A percentile compares a stretch with the other conserved stretches of the same genome.
phyloP scores from a whole-genome alignment of 2,888 invertebrate genomes.

The Microplitis deprimator region DNA sequence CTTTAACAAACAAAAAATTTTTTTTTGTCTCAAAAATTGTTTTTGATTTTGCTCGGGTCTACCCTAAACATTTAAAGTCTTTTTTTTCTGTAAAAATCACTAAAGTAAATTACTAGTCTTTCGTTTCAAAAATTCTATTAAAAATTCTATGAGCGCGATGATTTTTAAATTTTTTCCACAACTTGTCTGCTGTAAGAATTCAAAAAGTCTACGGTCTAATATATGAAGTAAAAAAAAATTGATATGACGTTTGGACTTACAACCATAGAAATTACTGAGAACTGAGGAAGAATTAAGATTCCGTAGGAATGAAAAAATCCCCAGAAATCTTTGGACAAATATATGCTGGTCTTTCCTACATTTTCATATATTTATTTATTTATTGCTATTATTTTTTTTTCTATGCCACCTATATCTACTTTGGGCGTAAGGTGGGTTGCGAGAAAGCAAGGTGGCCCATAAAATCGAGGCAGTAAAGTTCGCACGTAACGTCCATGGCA shows the following conservation, averaged over 20 bases:
- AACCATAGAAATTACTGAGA: background rate
- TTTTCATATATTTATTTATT: background rate
- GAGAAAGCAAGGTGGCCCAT: slow-evolving; percentile 48
- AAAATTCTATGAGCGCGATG: background rate
- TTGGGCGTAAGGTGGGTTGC: slow-evolving; percentile 25
- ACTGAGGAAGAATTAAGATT: background rate
- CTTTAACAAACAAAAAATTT: too few relatives aligned
- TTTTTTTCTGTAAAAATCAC: too few relatives aligned
- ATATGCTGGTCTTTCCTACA: background rate
- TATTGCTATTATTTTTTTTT: background rate
- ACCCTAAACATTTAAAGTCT: too few relatives aligned
- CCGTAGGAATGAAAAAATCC: background rate
- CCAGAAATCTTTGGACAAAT: background rate
- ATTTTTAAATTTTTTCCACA: background rate
- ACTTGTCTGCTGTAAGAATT: background rate
- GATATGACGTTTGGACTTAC: too few relatives aligned
- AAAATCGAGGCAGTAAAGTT: slow-evolving; percentile 49
- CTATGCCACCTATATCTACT: background rate
- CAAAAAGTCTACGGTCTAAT: background rate
- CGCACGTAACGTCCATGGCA: slow-evolving; percentile 47
- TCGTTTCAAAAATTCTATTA: background rate
- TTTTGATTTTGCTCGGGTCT: too few relatives aligned
- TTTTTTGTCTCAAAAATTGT: too few relatives aligned
- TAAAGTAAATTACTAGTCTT: background rate
- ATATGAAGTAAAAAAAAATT: background rate